Evolutionary conservation across 2,797 vertebrate species (phyloP).

Genomic region (Diceros bicornis): DNA sequence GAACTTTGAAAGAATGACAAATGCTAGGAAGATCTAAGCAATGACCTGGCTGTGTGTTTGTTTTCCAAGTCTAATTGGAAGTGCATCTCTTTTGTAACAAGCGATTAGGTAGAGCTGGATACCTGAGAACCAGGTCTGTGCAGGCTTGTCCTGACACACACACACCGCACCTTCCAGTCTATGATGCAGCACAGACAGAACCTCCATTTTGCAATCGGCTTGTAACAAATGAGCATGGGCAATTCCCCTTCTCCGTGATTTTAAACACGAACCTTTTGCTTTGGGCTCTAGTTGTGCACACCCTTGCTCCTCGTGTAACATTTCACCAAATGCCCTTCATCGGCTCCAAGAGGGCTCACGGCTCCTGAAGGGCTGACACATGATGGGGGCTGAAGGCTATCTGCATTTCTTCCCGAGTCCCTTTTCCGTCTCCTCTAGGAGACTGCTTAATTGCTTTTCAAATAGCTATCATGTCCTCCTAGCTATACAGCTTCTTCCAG

Average conservation of each 20-base stretch:
- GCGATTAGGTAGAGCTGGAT: background rate
- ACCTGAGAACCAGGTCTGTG: background rate
- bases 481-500: constrained; percentile 64
- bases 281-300: background rate
- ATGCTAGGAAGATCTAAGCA: background rate
- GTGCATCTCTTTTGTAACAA: background rate
- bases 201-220: background rate
- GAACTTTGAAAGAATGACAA: constrained; percentile 42
- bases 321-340: background rate
- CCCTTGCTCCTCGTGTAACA: background rate
- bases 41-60: background rate
- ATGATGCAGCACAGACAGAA: background rate
- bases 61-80: background rate
- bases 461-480: constrained; percentile 59
- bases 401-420: background rate
- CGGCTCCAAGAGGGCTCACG: background rate
- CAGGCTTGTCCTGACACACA: background rate
- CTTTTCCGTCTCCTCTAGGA: constrained; percentile 48
- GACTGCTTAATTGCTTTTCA: constrained; percentile 78
- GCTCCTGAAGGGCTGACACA: background rate
- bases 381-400: background rate
- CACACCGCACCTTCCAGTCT: background rate
- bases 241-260: background rate
- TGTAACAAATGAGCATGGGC: background rate
- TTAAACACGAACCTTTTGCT: background rate